Conservation (phyloP, 2,113 vertebrate species). For the Sorex fumeus region DNA sequence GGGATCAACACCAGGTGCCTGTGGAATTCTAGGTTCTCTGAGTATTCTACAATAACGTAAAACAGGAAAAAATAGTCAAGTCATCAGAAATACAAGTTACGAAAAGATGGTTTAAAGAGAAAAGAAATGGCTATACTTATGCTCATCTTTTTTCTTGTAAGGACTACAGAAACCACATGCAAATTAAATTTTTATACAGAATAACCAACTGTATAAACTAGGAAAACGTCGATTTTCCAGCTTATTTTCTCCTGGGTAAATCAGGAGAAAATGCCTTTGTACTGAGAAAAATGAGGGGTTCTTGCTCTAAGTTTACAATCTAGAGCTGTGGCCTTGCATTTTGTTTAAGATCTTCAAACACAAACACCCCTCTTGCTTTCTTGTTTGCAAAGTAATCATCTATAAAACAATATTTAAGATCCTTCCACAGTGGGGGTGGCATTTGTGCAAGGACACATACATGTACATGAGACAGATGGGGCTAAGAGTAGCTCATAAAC, state of each 20-base stretch:
- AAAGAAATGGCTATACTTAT: not conserved
- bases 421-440: not conserved
- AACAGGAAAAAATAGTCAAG: slow-evolving; percentile 16
- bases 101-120: slow-evolving; percentile 21
- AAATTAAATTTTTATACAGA: not conserved
- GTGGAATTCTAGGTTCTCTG: slow-evolving; percentile 46
- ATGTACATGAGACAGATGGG: not conserved
- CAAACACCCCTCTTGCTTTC: not conserved
- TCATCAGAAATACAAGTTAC: slow-evolving; percentile 54
- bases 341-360: slow-evolving; percentile 30
- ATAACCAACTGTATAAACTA: slow-evolving; percentile 24
- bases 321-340: not conserved
- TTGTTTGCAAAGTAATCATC: not conserved
- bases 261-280: slow-evolving; percentile 29
- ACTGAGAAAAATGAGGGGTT: not conserved
- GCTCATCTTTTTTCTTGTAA: slow-evolving; percentile 42
- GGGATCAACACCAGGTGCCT: not conserved
- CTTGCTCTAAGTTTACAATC: not conserved
- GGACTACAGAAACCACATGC: not conserved
- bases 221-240: slow-evolving; percentile 15
- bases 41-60: not conserved
- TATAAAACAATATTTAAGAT: not conserved
- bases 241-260: slow-evolving; percentile 48
- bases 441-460: too few relatives aligned
- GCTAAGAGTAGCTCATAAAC: too few relatives aligned